Conservation (phyloP, 2,797 vertebrate genomes). For the Enoplosus armatus region DNA sequence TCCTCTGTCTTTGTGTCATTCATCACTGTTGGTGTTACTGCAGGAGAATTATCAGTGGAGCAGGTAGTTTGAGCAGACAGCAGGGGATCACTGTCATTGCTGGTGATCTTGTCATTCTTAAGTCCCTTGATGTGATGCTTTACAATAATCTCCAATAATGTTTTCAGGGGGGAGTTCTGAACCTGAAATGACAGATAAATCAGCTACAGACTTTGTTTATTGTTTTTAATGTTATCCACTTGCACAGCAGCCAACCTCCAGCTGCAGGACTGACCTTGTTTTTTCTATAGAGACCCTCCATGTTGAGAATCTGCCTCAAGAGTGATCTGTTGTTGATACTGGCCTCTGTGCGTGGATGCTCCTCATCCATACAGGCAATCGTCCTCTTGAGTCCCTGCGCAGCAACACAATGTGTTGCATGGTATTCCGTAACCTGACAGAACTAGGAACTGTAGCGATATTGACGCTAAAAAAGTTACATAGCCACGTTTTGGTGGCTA, state of each 20-base stretch:
- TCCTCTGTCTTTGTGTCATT: conserved; percentile 57
- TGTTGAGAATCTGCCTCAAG: conserved; percentile 88
- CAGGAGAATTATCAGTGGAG: conserved; percentile 44
- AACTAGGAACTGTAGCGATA: neutral
- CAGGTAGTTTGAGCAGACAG: conserved; percentile 32
- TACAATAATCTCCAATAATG: conserved; percentile 93
- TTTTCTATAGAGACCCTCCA: conserved; percentile 89
- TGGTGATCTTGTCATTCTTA: conserved; percentile 44
- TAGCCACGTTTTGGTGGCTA: neutral
- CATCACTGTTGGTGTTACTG: conserved; percentile 40
- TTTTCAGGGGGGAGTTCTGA: conserved; percentile 89
- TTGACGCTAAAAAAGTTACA: neutral
- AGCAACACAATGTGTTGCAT: neutral
- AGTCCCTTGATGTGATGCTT: conserved; percentile 87
- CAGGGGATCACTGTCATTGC: conserved; percentile 9
- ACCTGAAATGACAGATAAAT: conserved; percentile 77
- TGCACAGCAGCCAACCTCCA: neutral
- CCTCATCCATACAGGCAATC: conserved; percentile 90
- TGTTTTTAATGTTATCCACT: neutral
- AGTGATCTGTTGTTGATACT: conserved; percentile 93
- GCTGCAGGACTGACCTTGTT: conserved; percentile 88
- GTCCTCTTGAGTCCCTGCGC: conserved; percentile 94
- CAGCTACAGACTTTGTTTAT: neutral
- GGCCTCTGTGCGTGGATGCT: conserved; percentile 89
- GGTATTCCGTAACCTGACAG: neutral